Percentiles rank a stretch among this genome's conserved stretches.
These are phyloP conservation scores for Drosophila ironensis DNA, from an alignment of 1,140 invertebrate genomes.

Conservation along the genomic window DNA sequence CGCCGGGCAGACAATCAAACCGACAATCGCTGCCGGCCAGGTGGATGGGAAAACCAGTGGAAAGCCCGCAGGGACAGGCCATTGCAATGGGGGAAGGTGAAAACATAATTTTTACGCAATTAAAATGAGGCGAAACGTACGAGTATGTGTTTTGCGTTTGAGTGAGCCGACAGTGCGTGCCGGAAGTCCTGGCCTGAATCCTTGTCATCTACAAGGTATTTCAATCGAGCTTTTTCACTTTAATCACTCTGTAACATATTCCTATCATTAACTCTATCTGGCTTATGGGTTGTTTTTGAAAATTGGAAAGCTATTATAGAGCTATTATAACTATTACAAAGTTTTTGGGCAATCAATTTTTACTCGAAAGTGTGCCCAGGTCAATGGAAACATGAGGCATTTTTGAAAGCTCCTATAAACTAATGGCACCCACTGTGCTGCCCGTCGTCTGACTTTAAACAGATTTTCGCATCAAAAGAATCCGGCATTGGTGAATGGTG, in stretches of 20 bases:
- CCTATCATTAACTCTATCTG: no score
- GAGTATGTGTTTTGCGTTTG: slow-evolving; percentile 35
- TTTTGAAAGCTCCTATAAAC: no score
- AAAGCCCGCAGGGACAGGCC: neutral
- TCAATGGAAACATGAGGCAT: no score
- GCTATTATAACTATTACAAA: no score
- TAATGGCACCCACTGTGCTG: slow-evolving; percentile 1
- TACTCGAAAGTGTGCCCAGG: no score
- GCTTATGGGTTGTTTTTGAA: no score
- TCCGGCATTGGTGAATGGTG: neutral
- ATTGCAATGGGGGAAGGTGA: slow-evolving; percentile 36
- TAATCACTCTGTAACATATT: no score
- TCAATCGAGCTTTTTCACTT: no score
- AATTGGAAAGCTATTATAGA: no score
- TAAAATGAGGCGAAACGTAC: slow-evolving; percentile 62
- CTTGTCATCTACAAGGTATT: no score
- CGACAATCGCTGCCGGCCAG: slow-evolving; percentile 22
- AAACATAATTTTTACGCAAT: slow-evolving; percentile 64
- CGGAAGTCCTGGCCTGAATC: no score
- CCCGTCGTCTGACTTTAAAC: slow-evolving; percentile 1
- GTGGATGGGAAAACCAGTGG: slow-evolving; percentile 6
- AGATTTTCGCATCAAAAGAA: slow-evolving; percentile 14
- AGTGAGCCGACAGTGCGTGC: slow-evolving; percentile 10
- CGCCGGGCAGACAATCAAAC: slow-evolving; percentile 13
- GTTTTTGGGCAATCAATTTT: no score